Evolutionary conservation across 1,140 invertebrate species (phyloP), one percentile per base, ranked within the genome.

Genomic region (Drosophila azteca): DNA sequence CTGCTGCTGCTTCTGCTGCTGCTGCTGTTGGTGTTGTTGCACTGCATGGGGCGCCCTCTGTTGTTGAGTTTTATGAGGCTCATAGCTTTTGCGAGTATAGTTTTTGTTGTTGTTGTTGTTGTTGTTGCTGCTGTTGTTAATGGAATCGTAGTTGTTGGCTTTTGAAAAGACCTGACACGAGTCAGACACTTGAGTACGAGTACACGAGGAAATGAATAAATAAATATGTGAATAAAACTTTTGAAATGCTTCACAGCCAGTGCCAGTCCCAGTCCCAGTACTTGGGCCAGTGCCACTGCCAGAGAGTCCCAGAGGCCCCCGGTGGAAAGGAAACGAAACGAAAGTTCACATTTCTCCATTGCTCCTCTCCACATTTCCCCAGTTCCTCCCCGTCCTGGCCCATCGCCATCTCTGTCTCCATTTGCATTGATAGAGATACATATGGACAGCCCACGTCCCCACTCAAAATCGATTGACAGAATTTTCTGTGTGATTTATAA

Each of bases 221-320:
- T 72, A 67, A 63, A 67, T 64, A 72, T 71, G 67, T 71, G 68
- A 72, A 72, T 72, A 72, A 72, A 72, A 71, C 41, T 72, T 71
- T 62, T 24, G 49, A 71, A 72, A 72, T 70, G 69, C 49, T 72
- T 44, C 51, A 44, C 50, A 35, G 67, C 20, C 9, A 54, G 51
- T 39, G 35, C 11, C 35, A 13, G 3, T 11, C 1, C 29, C 29
- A 9, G 29, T 9, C 0, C 29, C 29, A 31, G 54, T 39, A 13
- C n/a, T 7, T 7, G 29, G 8, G 29, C 29, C 35, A 13, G 9
- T 11, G 1, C 29, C 35, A 13, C 3, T 11, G 1, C 29, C 6
- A 7, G 29, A 26, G 24, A 26, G 24, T 29, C 29, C 29, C 29
- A 31, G 29, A 35, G 31, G 11, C 13, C 31, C 35, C 15, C 51